phyloP scores from a whole-genome alignment of 2,113 vertebrate species.

The Thunnus maccoyii region DNA sequence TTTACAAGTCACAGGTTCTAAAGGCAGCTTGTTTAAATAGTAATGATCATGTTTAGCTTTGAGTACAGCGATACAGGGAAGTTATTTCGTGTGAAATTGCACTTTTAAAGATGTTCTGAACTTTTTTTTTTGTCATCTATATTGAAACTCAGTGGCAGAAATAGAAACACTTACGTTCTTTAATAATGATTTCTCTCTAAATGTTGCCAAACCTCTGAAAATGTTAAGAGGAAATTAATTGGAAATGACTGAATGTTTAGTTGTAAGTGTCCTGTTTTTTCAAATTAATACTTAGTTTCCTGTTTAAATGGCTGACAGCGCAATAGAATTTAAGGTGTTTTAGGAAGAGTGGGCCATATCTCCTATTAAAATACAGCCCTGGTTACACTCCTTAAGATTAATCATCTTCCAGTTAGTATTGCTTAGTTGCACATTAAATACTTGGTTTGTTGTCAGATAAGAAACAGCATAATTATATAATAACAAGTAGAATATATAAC shows the following conservation, averaged over 20 bases:
- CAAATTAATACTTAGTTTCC: neutral
- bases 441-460: too few species aligned
- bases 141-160: too few species aligned
- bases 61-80: neutral
- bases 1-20: neutral
- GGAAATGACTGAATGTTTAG: too few species aligned
- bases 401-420: neutral
- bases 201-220: neutral
- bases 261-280: neutral
- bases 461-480: too few species aligned
- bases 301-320: neutral
- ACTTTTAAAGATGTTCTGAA: too few species aligned
- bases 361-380: too few species aligned
- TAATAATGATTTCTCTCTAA: neutral
- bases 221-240: neutral
- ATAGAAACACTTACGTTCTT: neutral
- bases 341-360: too few species aligned
- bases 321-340: neutral
- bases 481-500: too few species aligned
- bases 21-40: neutral
- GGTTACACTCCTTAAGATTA: too few species aligned
- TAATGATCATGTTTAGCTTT: neutral
- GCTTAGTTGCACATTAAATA: too few species aligned
- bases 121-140: too few species aligned
- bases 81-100: neutral